Evolutionary conservation across 2,113 vertebrate species (phyloP), one percentile per base, ranked within the genome.

Genomic region (Rafetus swinhoei): DNA sequence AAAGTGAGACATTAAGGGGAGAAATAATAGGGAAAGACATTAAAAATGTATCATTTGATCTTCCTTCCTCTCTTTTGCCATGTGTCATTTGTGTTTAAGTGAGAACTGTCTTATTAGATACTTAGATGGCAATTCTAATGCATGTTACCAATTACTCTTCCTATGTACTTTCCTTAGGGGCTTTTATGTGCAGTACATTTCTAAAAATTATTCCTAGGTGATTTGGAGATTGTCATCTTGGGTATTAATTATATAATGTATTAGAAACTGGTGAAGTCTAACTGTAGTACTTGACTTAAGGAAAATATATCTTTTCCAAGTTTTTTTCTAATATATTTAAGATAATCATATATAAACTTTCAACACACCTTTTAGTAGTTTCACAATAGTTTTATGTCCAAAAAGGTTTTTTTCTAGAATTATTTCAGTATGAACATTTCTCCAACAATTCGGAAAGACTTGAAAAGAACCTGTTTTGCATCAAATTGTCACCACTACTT

Each of bases 401-500:
- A 15, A 32, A 85, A 27, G 79, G 79, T 94, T 96, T 88, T 87
- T 87, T 86, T 80, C 7, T 3, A 88, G 4, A 81, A 4, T 21
- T 22, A 69, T 35, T 86, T 7, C 13, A 12, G 25, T 81, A 85
- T 14, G 12, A 62, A 84, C 27, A 45, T 53, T 39, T 39, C 60
- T 53, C 14, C 3, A 22, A 25, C 81, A 95, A 53, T 82, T 94
- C 79, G 59, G 86, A 95, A 76, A 81, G 79, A 2, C 35, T 92
- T 92, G 72, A 91, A 95, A 95, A 82, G 19, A 89, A 74, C 0
- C 1, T 93, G 25, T 27, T 89, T 89, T 86, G 55, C 76, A 45
- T 25, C 29, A 86, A 90, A 90, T 60, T 94, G 32, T 65, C 90
- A 88, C 93, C 81, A 95, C 82, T 84, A 96, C 90, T 96, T 95